phyloP scores from a whole-genome alignment of 2,888 invertebrate genomes.

The Orthosia gracilis region DNA sequence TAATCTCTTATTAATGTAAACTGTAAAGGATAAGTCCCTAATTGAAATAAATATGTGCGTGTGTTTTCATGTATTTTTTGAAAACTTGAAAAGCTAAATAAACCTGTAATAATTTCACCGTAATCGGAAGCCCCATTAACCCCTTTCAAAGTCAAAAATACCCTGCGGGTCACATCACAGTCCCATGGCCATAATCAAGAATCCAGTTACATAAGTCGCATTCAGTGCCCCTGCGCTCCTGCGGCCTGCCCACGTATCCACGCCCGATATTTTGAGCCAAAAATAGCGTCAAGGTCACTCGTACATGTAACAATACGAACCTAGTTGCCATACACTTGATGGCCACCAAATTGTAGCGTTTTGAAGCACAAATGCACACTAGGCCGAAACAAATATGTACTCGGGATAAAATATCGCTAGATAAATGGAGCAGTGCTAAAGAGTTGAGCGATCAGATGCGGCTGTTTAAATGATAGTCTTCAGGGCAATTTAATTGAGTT shows the following conservation, averaged over 20 bases:
- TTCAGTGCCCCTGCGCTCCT: slow-evolving; percentile 34
- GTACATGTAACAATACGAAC: slow-evolving; percentile 41
- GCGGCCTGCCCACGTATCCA: slow-evolving; percentile 49
- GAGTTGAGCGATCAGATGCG: slow-evolving; percentile 22
- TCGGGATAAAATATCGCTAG: slow-evolving; percentile 26
- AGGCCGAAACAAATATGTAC: slow-evolving; percentile 47
- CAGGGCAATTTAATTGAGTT: slow-evolving; percentile 30
- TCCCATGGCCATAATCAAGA: slow-evolving; percentile 23
- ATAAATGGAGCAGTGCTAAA: slow-evolving; percentile 27
- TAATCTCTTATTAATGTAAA: neutral
- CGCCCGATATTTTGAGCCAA: slow-evolving; percentile 57
- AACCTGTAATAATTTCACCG: too few species aligned
- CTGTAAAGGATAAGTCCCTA: neutral
- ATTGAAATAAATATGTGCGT: neutral
- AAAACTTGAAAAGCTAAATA: too few species aligned
- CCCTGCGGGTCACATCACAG: slow-evolving; percentile 14
- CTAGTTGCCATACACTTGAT: slow-evolving; percentile 39
- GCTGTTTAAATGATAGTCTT: slow-evolving; percentile 20
- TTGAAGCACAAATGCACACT: slow-evolving; percentile 57
- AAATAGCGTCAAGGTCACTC: slow-evolving; percentile 61
- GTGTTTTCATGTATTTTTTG: neutral
- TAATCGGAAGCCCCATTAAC: slow-evolving; percentile 6
- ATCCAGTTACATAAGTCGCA: slow-evolving; percentile 56
- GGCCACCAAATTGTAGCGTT: slow-evolving; percentile 51
- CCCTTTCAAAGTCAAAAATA: slow-evolving; percentile 15